A percentile compares a stretch with the other conserved stretches of the same genome.
Conservation (phyloP, 2,888 invertebrate genomes). For the Aricia artaxerxes region DNA sequence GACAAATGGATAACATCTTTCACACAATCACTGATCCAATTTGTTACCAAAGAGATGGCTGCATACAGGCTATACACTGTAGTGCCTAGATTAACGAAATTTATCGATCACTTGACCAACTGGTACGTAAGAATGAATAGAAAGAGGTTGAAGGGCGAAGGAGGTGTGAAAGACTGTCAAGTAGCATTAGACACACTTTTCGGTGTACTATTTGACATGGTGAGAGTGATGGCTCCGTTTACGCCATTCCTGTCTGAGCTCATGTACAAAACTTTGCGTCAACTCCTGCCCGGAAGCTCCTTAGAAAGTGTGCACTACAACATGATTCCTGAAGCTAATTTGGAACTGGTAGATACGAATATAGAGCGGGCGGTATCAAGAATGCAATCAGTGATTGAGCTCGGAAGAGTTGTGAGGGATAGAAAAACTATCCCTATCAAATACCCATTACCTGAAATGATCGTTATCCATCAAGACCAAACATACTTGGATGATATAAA, state of each 20-base stretch:
- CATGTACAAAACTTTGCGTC: conserved; percentile 93
- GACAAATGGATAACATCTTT: conserved; percentile 98
- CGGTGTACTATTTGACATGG: conserved; percentile 92
- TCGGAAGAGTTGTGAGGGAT: conserved; percentile 95
- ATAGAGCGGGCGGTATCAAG: conserved; percentile 94
- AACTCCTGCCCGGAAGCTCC: conserved; percentile 79
- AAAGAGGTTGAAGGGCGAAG: conserved; percentile 95
- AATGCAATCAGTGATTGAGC: conserved; percentile 97
- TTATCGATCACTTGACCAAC: conserved; percentile 98
- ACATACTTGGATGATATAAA: conserved; percentile 88
- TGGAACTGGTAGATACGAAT: conserved; percentile 86
- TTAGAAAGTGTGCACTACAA: conserved; percentile 94
- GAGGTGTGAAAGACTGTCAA: conserved; percentile 88
- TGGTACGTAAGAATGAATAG: conserved; percentile 99
- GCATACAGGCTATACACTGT: conserved; percentile 97
- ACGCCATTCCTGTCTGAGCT: conserved; percentile 97
- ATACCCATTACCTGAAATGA: conserved; percentile 96
- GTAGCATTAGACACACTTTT: conserved; percentile 93
- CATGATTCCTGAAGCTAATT: conserved; percentile 89
- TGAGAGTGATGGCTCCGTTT: conserved; percentile 97
- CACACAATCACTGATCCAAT: conserved; percentile 94
- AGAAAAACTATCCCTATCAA: conserved; percentile 96
- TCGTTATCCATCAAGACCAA: conserved; percentile 94
- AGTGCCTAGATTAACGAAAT: conserved; percentile 94
- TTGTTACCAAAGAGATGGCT: conserved; percentile 95